Evolutionary conservation across 2,888 invertebrate species (phyloP).

Genomic region (Drosophila neoperkinsi): DNA sequence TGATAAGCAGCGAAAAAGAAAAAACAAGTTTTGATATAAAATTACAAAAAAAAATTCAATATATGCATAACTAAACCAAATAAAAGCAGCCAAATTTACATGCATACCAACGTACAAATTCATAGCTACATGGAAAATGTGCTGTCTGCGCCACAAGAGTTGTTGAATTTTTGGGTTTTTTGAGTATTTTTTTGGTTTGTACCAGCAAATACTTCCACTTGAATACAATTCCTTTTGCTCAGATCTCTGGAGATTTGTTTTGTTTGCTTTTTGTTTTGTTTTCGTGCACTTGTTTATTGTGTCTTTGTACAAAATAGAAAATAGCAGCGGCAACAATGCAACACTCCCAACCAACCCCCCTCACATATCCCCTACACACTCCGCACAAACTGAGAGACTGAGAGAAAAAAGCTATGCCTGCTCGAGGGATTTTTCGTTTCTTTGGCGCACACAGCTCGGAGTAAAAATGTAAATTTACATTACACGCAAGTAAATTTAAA

Average conservation of each 20-base stretch:
- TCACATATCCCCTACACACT: conserved; percentile 46
- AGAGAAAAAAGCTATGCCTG: conserved; percentile 34
- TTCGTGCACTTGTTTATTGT: conserved; percentile 75
- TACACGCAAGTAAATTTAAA: conserved; percentile 79
- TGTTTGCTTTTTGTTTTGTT: conserved; percentile 58
- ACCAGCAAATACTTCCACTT: conserved; percentile 58
- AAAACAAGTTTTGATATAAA: conserved; percentile 21
- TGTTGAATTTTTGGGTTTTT: conserved; percentile 31
- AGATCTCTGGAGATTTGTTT: conserved; percentile 67
- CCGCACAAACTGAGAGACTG: conserved; percentile 1
- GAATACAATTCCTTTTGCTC: conserved; percentile 59
- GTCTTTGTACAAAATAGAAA: conserved; percentile 64
- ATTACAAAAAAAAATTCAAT: conserved; percentile 28
- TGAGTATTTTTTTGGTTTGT: not conserved
- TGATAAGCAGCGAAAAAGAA: conserved; percentile 30
- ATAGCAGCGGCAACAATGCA: conserved; percentile 49
- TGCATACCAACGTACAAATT: conserved; percentile 8
- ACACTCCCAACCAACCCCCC: conserved; percentile 22
- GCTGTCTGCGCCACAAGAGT: conserved; percentile 50
- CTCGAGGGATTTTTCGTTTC: conserved; percentile 65
- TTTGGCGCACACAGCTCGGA: conserved; percentile 43
- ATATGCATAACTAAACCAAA: conserved; percentile 55
- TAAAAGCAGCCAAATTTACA: conserved; percentile 16
- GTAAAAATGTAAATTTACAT: conserved; percentile 77
- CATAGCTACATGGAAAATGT: conserved; percentile 13